phyloP scores from a whole-genome alignment of 2,888 invertebrate genomes.

The Anarsia innoxiella region DNA sequence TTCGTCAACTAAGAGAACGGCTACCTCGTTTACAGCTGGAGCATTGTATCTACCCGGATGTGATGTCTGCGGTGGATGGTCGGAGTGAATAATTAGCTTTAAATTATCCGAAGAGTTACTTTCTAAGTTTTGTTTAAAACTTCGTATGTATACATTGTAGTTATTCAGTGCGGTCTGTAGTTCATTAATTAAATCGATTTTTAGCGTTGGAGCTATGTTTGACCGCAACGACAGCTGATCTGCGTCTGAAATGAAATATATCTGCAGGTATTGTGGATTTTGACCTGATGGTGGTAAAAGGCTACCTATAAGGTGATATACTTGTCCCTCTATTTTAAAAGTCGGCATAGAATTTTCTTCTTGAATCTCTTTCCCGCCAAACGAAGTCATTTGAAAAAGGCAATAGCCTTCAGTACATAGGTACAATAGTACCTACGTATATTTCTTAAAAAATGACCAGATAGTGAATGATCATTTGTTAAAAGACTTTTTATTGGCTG shows the following conservation, averaged over 20 bases:
- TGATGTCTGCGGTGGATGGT: neutral
- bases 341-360: constrained; percentile 4
- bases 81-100: constrained; percentile 1
- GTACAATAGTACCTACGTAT: neutral
- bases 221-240: neutral
- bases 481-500: too few relatives aligned
- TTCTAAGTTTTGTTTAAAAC: constrained; percentile 2
- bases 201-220: too few relatives aligned
- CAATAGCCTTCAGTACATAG: too few relatives aligned
- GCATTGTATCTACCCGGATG: neutral
- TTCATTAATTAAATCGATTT: constrained; percentile 13
- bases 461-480: too few relatives aligned
- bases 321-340: constrained; percentile 5
- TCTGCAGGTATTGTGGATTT: neutral
- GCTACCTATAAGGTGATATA: neutral
- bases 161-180: constrained; percentile 13
- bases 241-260: constrained; percentile 2
- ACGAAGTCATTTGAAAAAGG: neutral
- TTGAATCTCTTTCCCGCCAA: neutral
- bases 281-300: constrained; percentile 18
- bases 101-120: neutral
- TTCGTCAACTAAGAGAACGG: constrained; percentile 15
- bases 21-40: neutral
- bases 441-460: neutral
- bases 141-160: constrained; percentile 9